A percentile compares a stretch with the other conserved stretches of the same genome.
phyloP scores from a whole-genome alignment of 2,888 invertebrate species.

The Ariolimax columbianus region DNA sequence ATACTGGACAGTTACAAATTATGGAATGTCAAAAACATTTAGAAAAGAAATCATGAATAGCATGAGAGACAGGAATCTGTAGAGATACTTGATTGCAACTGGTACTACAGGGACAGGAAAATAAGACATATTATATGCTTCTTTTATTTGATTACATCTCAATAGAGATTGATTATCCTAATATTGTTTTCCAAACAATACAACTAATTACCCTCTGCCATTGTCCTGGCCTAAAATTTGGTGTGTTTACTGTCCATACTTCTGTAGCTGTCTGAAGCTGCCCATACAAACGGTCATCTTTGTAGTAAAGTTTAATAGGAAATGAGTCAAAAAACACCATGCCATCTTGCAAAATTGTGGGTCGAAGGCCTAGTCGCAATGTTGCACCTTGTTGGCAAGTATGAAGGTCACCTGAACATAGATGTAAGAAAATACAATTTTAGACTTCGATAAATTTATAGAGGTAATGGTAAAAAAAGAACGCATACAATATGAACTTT shows the following conservation, averaged over 20 bases:
- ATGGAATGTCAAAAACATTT: no score
- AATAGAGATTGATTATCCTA: background rate
- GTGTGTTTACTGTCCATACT: constrained; percentile 69
- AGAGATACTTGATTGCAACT: no score
- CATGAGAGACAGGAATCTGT: no score
- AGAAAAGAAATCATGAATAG: no score
- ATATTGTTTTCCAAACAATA: background rate
- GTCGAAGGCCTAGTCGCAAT: constrained; percentile 67
- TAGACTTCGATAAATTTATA: background rate
- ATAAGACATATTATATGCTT: no score
- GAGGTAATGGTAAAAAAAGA: background rate
- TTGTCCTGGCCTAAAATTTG: constrained; percentile 61
- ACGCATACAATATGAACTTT: background rate
- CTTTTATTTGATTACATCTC: background rate
- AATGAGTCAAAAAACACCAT: constrained; percentile 75
- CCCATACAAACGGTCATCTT: constrained; percentile 69
- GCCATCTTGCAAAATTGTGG: constrained; percentile 66
- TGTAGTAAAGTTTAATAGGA: constrained; percentile 72
- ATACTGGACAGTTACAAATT: no score
- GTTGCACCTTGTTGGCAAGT: constrained; percentile 75
- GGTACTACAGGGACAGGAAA: no score
- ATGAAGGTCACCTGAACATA: constrained; percentile 66
- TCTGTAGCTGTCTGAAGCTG: constrained; percentile 68
- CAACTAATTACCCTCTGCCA: constrained; percentile 60
- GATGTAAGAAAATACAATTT: background rate